phyloP scores from a whole-genome alignment of 1,140 invertebrate species.

The Parapsyche elsis region DNA sequence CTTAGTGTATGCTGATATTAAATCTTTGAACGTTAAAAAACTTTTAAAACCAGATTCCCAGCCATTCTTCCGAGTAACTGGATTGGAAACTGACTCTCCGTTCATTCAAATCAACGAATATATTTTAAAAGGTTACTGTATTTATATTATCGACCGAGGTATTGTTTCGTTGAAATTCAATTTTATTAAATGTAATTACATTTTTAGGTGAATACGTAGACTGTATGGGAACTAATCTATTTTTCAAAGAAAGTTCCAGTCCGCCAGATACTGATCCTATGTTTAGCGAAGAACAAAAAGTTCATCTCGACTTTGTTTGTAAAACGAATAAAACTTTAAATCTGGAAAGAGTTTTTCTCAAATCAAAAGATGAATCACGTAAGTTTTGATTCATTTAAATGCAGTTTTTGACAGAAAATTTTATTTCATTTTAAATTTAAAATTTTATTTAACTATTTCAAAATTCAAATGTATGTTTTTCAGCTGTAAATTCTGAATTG shows the following conservation, averaged over 20 bases:
- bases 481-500: background rate
- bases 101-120: constrained; percentile 49
- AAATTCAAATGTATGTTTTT: background rate
- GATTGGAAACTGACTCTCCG: constrained; percentile 44
- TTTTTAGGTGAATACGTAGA: constrained; percentile 61
- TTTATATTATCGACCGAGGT: background rate
- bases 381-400: background rate
- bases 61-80: constrained; percentile 41
- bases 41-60: constrained; percentile 35
- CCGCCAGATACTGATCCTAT: constrained; percentile 59
- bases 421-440: background rate
- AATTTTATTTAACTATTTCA: constrained; percentile 4
- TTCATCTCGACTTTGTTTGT: constrained; percentile 61
- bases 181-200: constrained; percentile 1
- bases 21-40: constrained; percentile 40
- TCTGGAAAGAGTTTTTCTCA: constrained; percentile 64
- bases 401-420: too few relatives aligned
- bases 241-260: constrained; percentile 62
- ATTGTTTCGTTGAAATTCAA: background rate
- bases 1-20: constrained; percentile 51
- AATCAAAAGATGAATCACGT: constrained; percentile 60
- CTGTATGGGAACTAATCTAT: constrained; percentile 64
- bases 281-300: constrained; percentile 63
- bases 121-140: constrained; percentile 49
- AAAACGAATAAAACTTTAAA: constrained; percentile 63